Base-by-base conservation (phyloP, 1,140 invertebrate genomes). In the Mactra quadrangularis region DNA sequence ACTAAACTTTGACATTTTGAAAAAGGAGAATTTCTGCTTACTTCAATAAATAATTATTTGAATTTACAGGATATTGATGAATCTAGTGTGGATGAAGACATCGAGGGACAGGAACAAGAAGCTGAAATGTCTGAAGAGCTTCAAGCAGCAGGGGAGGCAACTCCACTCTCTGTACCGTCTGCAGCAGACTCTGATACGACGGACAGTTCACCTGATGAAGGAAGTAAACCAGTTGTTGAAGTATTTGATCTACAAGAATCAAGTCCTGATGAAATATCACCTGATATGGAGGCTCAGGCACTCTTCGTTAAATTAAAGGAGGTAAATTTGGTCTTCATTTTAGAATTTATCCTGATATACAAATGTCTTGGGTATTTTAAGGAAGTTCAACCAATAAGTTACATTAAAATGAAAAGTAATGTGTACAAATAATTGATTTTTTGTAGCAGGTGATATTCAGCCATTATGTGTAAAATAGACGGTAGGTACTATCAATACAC, bases 251-350 rank as follows among this genome's bases (percentile, higher is more conserved):
- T 89, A 4, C 77, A 75, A 19, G 87, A 87, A 52, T 87, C 86
- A 38, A 88, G 87, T 57, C 88, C 87, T 22, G 89, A 90, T 22
- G 85, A 85, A 35, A 83, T 87, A 4, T 87, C 88, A 0, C 89
- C 89, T 1, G 89, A 90, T 52, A 88, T 90, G 88, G 87, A 89
- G 55, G 81, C 88, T 27, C 88, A 90, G 77, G 88, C 88, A 9
- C 70, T 91, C 50, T 91, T 91, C 79, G 75, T 90, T 88, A 95
- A 95, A 83, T 93, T 96, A 85, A 96, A 95, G 93, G 96, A 97
- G 95, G 96, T 97, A 55, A 64, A 6, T 45, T 17, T n/a, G n/a
- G n/a, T n/a, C n/a, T n/a, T n/a, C n/a, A n/a, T n/a, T n/a, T n/a
- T n/a, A n/a, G n/a, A n/a, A n/a, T n/a, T n/a, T n/a, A n/a, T n/a